Base-by-base conservation (phyloP, 1,140 invertebrate species). In the Sinella curviseta region DNA sequence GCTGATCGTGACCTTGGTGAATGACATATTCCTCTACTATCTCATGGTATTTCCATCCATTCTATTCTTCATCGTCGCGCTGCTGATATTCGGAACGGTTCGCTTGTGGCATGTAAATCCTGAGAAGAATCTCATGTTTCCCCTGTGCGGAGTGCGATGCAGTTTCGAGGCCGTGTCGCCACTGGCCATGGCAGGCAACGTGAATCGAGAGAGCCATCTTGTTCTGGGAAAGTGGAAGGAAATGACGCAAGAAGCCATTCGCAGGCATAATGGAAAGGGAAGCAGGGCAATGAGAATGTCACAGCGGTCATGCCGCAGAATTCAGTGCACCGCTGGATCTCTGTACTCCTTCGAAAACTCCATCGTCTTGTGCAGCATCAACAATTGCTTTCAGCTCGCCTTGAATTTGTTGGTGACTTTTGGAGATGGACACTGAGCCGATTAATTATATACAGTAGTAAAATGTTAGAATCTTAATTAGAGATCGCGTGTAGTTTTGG, bases 261-360 rank as follows among this genome's bases (percentile, higher is more conserved):
- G 4, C 39, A 48, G 4, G 4, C 4, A 48, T 4, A 8, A 17
- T 4, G 39, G 4, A 48, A 48, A 17, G 55, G n/a, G 55, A 14
- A 60, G 55, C 3, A 60, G 24, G n/a, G 4, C 24, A 24, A 26
- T 60, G 8, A 3, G 55, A 26, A 60, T n/a, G 24, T 4, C 24
- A 4, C 67, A 65, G 17, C 57, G 26, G 34, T 65, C 76, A 24
- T 76, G 73, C 26, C 33, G 55, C 57, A 20, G 24, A 8, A 57
- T 79, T 31, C 16, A 60, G 34, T 79, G 78, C 35, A 79, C 78
- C 1, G 73, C 78, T 39, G 78, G 78, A 60, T 39, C 36, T 20
- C 26, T 79, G 1, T 79, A 79, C 28, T 60, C 73, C 0, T 79
- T 79, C 76, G 73, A 79, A 65, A 55, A 79, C 31, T 79, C 78